Conservation (phyloP, 2,113 vertebrate species). For the Sylvietta virens region DNA sequence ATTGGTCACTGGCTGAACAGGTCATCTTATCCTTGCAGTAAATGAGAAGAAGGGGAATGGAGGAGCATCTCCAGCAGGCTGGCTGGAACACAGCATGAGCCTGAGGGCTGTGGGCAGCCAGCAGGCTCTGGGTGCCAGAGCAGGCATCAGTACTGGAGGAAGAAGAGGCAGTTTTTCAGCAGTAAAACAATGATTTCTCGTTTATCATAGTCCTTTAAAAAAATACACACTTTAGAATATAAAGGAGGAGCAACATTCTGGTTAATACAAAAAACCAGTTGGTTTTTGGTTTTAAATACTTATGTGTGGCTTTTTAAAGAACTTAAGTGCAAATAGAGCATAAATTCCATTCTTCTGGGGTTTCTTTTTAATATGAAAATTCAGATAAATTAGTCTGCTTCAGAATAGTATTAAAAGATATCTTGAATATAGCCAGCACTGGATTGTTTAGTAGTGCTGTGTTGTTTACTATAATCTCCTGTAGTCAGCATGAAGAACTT, state of each 20-base stretch:
- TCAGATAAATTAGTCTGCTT: neutral
- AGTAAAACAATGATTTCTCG: neutral
- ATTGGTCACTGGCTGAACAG: neutral
- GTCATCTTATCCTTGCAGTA: neutral
- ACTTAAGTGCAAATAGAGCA: neutral
- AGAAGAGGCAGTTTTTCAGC: neutral
- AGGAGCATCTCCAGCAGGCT: neutral
- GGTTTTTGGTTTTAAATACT: neutral
- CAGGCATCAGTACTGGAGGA: neutral
- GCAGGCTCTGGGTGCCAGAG: neutral
- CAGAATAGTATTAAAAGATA: neutral
- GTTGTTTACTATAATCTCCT: neutral
- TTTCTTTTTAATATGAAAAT: neutral
- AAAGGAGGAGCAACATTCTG: neutral
- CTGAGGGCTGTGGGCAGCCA: neutral
- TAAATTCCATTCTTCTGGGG: neutral
- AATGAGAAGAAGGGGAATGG: neutral
- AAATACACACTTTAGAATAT: neutral
- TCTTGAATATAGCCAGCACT: neutral
- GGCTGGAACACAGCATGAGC: accelerated
- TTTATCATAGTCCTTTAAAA: neutral
- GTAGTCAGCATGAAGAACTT: neutral
- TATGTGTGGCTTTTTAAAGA: neutral
- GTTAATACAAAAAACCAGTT: neutral
- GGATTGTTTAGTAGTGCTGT: neutral